Conservation (phyloP, 1,140 invertebrate genomes). For the Platyscapa corneri region DNA sequence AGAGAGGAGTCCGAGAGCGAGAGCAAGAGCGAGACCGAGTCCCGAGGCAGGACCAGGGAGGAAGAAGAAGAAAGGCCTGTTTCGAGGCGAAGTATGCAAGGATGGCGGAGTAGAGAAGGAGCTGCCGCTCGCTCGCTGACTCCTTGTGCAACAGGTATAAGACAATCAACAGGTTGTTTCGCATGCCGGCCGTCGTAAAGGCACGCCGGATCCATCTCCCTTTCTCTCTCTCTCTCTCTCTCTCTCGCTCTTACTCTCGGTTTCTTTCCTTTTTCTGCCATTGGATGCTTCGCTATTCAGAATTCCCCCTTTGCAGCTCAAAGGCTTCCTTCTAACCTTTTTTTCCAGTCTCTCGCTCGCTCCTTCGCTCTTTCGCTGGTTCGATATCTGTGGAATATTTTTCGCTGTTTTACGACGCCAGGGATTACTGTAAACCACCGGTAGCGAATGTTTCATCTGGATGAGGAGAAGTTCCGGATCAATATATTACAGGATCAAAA, state of each 20-base stretch:
- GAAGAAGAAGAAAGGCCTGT: slow-evolving; percentile 12
- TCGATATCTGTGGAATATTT: slow-evolving; percentile 45
- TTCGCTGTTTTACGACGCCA: slow-evolving; percentile 43
- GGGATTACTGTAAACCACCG: slow-evolving; percentile 39
- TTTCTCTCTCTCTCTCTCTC: slow-evolving; percentile 39
- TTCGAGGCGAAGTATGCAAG: slow-evolving; percentile 16
- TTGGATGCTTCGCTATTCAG: slow-evolving; percentile 50
- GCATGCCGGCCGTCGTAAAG: slow-evolving; percentile 63
- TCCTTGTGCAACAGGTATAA: slow-evolving; percentile 67
- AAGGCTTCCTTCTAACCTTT: slow-evolving; percentile 47
- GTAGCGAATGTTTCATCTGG: slow-evolving; percentile 43
- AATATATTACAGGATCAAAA: slow-evolving; percentile 40
- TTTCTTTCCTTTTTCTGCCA: slow-evolving; percentile 50
- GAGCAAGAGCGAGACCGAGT: too few relatives aligned
- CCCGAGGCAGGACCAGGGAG: not conserved
- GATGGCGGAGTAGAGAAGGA: slow-evolving; percentile 45
- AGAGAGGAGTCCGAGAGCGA: too few relatives aligned
- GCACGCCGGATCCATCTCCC: slow-evolving; percentile 52
- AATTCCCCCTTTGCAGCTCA: slow-evolving; percentile 36
- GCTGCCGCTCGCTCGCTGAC: slow-evolving; percentile 43
- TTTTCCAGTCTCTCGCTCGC: slow-evolving; percentile 7
- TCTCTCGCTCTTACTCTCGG: slow-evolving; percentile 40
- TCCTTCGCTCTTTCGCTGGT: not conserved
- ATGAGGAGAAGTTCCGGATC: slow-evolving; percentile 28
- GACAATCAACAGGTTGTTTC: slow-evolving; percentile 71